Base-by-base conservation (phyloP, 2,888 invertebrate species). In the Ischnura elegans region DNA sequence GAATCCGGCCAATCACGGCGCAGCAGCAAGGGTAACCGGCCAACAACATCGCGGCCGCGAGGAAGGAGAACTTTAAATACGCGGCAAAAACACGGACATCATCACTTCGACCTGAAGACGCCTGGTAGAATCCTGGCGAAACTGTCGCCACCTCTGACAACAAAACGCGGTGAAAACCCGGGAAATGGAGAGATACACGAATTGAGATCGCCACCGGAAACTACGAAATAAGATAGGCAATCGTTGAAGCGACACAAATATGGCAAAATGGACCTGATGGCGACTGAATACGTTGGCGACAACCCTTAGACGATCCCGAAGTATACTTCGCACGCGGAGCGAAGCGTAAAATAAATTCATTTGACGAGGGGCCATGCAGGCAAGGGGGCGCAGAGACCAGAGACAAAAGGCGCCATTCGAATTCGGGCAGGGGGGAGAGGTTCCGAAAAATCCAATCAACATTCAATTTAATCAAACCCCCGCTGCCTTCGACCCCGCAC, bases 391-490 rank as follows among this genome's bases (percentile, higher is more conserved):
- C 29, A 29, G 61, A 25, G 25, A 61, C 61, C 66, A 66, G 76
- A 16, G 29, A 36, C 76, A 36, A n/a, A n/a, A n/a, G 76, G 25
- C 36, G 4, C 76, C 76, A 29, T 76, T n/a, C n/a, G 29, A 76
- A 76, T 36, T 76, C 76, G 76, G n/a, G 76, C n/a, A 36, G 42
- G 43, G 61, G 55, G 61, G 13, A 36, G 42, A n/a, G 61, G 55
- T 43, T 55, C 55, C 21, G 25, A 43, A 45, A 90, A 90, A 90
- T 43, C 43, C 90, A 90, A 90, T 90, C 90, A 90, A 45, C 90
- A 55, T 43, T 66, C 66, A 55, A 90, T 90, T 90, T 61, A 90
- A 90, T 90, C 90, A 90, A 90, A 61, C 42, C 61, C 90, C 42
- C 90, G 36, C 21, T n/a, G 46, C 55, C 87, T n/a, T 90, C 90